These are phyloP conservation scores for Chascanopsetta lugubris DNA, from an alignment of 2,113 vertebrate species.

Conservation along the genomic window DNA sequence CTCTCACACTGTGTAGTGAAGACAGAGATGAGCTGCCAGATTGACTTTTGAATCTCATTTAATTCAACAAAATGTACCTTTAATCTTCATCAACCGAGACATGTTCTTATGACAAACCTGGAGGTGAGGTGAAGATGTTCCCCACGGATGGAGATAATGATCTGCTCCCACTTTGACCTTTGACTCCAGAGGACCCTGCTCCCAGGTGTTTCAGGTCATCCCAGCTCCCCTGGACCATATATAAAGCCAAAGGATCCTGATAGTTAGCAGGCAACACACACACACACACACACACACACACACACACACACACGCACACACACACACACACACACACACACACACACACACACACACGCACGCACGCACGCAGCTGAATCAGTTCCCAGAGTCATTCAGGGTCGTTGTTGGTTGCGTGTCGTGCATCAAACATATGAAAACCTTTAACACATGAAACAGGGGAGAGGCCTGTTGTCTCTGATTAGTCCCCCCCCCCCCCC, in stretches of 20 bases:
- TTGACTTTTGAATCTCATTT: too few species aligned
- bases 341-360: background rate
- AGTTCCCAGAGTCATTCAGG: background rate
- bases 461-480: background rate
- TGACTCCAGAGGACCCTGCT: conserved; percentile 49
- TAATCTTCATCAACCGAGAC: too few species aligned
- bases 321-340: background rate
- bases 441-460: background rate
- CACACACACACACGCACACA: conserved; percentile 10
- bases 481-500: background rate
- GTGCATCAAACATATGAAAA: conserved; percentile 19
- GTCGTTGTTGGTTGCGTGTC: background rate
- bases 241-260: conserved; percentile 56
- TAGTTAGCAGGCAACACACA: background rate
- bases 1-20: too few species aligned
- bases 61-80: too few species aligned
- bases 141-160: conserved; percentile 57
- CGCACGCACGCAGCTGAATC: too few species aligned
- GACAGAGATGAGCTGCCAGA: too few species aligned
- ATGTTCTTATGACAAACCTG: too few species aligned
- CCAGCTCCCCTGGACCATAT: conserved; percentile 36
- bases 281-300: background rate
- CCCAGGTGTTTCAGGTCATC: conserved; percentile 33
- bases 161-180: conserved; percentile 47
- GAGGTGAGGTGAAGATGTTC: background rate